Conservation (phyloP, 2,888 invertebrate genomes). For the Drosophila kuntzei region DNA sequence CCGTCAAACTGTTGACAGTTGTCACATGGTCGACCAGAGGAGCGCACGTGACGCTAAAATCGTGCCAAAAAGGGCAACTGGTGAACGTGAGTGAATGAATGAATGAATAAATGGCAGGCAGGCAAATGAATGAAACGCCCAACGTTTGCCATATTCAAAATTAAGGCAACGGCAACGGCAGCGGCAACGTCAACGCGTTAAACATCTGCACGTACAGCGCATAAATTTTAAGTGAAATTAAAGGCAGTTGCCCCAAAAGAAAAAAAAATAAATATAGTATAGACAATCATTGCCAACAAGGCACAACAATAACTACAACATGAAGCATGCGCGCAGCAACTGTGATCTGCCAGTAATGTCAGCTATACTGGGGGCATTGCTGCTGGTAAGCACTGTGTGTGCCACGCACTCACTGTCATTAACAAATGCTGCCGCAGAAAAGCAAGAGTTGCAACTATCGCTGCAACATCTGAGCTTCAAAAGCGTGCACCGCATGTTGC, state of each 20-base stretch:
- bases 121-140: slow-evolving; percentile 60
- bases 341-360: slow-evolving; percentile 52
- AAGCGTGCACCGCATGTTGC: slow-evolving; percentile 83
- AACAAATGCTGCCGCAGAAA: slow-evolving; percentile 59
- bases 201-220: slow-evolving; percentile 75
- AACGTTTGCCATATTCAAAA: slow-evolving; percentile 65
- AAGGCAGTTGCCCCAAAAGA: slow-evolving; percentile 34
- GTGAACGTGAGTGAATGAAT: slow-evolving; percentile 59
- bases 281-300: slow-evolving; percentile 35
- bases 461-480: slow-evolving; percentile 77
- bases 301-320: slow-evolving; percentile 15
- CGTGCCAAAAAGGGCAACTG: slow-evolving; percentile 31
- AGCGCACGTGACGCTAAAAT: slow-evolving; percentile 67
- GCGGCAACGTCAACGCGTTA: slow-evolving; percentile 49
- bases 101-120: slow-evolving; percentile 51
- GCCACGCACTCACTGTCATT: slow-evolving; percentile 20
- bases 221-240: slow-evolving; percentile 81
- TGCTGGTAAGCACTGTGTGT: slow-evolving; percentile 29
- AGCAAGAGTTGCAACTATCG: slow-evolving; percentile 68
- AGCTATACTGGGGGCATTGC: slow-evolving; percentile 21
- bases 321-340: slow-evolving; percentile 42
- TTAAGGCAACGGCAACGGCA: no score
- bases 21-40: slow-evolving; percentile 75
- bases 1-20: slow-evolving; percentile 79
- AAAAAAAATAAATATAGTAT: slow-evolving; percentile 7